These are phyloP conservation scores for Sisyra terminalis DNA, from an alignment of 2,888 invertebrate genomes.

Conservation along the genomic window DNA sequence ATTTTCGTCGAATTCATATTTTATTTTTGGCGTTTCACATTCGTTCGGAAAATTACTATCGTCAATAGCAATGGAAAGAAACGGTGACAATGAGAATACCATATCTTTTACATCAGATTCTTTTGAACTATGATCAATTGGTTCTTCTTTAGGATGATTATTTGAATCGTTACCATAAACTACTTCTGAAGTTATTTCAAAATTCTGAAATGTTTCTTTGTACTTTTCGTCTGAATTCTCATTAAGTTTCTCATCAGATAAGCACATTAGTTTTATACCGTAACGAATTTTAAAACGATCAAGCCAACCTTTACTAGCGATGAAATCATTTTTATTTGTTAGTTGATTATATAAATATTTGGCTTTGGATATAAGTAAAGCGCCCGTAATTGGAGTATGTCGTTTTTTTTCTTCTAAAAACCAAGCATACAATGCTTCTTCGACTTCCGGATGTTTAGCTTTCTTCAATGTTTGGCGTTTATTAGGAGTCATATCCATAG, in stretches of 20 bases:
- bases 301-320: slow-evolving; percentile 11
- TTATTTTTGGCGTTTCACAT: no score
- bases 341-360: not conserved
- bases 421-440: slow-evolving; percentile 14
- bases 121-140: not conserved
- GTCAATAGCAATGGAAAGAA: no score
- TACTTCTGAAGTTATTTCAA: not conserved
- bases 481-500: not conserved
- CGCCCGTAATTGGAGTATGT: not conserved
- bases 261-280: slow-evolving; percentile 9
- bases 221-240: slow-evolving; percentile 1
- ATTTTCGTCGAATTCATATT: no score
- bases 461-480: not conserved
- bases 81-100: not conserved
- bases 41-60: no score
- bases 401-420: slow-evolving; percentile 11
- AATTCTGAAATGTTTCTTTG: not conserved
- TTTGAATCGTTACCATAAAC: not conserved
- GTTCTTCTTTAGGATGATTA: not conserved
- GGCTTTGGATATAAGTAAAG: not conserved
- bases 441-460: slow-evolving; percentile 13
- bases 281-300: slow-evolving; percentile 10
- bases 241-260: slow-evolving; percentile 9
- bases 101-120: not conserved
- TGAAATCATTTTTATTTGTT: slow-evolving; percentile 9